These are phyloP conservation scores for Macrotrachela quadricornifera DNA, from an alignment of 1,140 invertebrate genomes.

Conservation along the genomic window DNA sequence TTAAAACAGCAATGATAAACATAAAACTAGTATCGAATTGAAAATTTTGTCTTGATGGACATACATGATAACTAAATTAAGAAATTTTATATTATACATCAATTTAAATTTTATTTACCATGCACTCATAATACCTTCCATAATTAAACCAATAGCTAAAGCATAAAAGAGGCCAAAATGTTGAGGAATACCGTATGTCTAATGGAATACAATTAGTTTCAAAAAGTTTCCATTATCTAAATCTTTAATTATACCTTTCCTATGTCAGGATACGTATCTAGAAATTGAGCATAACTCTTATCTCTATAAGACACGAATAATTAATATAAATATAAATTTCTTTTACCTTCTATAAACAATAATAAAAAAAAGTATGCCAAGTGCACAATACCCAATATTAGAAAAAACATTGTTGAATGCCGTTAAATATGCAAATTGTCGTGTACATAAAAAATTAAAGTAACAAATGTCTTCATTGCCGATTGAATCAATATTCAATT, in stretches of 20 bases:
- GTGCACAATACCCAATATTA: constrained; percentile 63
- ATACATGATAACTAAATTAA: constrained; percentile 39
- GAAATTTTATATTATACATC: background rate
- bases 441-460: constrained; percentile 70
- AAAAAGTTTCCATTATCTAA: too few relatives aligned
- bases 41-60: constrained; percentile 7
- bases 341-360: constrained; percentile 23
- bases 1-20: constrained; percentile 56
- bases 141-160: constrained; percentile 59
- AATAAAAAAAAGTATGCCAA: constrained; percentile 43
- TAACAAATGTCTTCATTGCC: constrained; percentile 74
- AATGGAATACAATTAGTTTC: too few relatives aligned
- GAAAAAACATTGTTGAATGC: constrained; percentile 52
- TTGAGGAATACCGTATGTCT: constrained; percentile 46
- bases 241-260: too few relatives aligned
- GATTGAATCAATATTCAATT: constrained; percentile 39
- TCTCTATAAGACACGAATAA: too few relatives aligned
- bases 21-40: constrained; percentile 23
- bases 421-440: constrained; percentile 42
- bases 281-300: too few relatives aligned
- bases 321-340: too few relatives aligned
- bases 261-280: too few relatives aligned
- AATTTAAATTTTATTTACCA: constrained; percentile 36
- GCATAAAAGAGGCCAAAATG: constrained; percentile 70
- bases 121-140: constrained; percentile 66